Evolutionary conservation across 2,888 invertebrate species (phyloP).

Genomic region (Xestoiulus laeticollis): DNA sequence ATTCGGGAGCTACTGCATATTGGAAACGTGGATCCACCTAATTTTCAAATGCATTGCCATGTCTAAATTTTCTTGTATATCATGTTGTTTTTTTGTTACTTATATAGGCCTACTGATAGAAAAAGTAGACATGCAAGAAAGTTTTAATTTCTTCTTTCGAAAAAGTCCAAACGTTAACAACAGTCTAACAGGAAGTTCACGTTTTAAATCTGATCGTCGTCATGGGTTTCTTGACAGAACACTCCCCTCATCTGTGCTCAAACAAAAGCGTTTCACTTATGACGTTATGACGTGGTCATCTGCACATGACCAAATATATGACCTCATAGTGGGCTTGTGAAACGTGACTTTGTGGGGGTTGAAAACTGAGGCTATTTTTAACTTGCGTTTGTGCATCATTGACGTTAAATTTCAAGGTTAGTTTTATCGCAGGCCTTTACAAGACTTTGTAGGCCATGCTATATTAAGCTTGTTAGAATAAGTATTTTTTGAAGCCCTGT

Average conservation of each 20-base stretch:
- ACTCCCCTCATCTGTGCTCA: conserved; percentile 37
- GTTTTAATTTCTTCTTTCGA: conserved; percentile 36
- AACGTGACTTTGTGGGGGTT: not conserved
- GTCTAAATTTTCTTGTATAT: conserved; percentile 35
- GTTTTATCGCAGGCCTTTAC: no score
- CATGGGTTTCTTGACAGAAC: not conserved
- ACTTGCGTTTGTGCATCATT: not conserved
- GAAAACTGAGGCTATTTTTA: not conserved
- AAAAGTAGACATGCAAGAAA: conserved; percentile 38
- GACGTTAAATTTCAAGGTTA: not conserved
- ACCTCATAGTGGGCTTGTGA: not conserved
- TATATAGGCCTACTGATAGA: conserved; percentile 34
- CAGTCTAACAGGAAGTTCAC: conserved; percentile 7
- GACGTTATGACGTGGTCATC: not conserved
- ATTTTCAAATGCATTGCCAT: conserved; percentile 10
- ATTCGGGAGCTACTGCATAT: conserved; percentile 11
- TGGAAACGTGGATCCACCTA: not conserved
- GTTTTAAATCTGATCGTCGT: conserved; percentile 31
- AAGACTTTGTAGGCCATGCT: no score
- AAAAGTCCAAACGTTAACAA: conserved; percentile 24
- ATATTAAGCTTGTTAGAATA: no score
- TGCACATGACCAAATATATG: not conserved
- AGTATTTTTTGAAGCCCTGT: no score
- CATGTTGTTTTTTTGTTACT: conserved; percentile 41
- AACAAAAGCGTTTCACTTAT: not conserved